Conservation (phyloP, 2,888 invertebrate species). For the Thera obeliscata region DNA sequence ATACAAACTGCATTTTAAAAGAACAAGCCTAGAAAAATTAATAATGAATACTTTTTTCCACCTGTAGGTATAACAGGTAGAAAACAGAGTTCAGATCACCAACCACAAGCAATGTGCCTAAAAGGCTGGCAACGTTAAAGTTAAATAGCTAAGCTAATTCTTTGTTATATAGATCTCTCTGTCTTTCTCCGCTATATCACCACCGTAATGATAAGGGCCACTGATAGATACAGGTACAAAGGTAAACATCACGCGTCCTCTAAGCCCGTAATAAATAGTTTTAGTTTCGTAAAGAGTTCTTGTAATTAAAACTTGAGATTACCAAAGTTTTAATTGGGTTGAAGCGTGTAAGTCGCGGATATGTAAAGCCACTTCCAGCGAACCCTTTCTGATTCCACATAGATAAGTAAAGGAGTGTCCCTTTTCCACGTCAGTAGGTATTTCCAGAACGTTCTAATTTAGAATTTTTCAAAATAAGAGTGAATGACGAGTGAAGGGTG, state of each 20-base stretch:
- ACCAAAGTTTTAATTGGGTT: constrained; percentile 60
- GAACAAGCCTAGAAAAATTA: too few relatives aligned
- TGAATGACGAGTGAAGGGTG: too few relatives aligned
- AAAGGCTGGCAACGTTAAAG: too few relatives aligned
- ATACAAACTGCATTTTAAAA: too few relatives aligned
- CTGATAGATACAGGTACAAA: background rate
- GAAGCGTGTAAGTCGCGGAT: constrained; percentile 35
- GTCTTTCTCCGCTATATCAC: background rate
- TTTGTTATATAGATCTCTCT: too few relatives aligned
- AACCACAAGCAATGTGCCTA: too few relatives aligned
- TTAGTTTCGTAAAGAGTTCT: constrained; percentile 52
- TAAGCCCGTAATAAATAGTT: constrained; percentile 49
- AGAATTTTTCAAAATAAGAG: too few relatives aligned
- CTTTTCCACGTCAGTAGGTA: constrained; percentile 11
- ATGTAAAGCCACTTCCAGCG: constrained; percentile 37
- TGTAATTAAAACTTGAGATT: constrained; percentile 62
- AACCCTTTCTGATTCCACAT: constrained; percentile 31
- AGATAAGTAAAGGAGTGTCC: constrained; percentile 29
- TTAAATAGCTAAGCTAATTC: too few relatives aligned
- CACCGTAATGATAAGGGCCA: background rate
- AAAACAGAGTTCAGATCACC: too few relatives aligned
- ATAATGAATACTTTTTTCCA: too few relatives aligned
- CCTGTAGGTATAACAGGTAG: too few relatives aligned
- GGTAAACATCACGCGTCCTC: constrained; percentile 11
- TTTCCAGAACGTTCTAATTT: too few relatives aligned